These are phyloP conservation scores for Philereme vetulata DNA, from an alignment of 2,888 invertebrate species.

Conservation along the genomic window DNA sequence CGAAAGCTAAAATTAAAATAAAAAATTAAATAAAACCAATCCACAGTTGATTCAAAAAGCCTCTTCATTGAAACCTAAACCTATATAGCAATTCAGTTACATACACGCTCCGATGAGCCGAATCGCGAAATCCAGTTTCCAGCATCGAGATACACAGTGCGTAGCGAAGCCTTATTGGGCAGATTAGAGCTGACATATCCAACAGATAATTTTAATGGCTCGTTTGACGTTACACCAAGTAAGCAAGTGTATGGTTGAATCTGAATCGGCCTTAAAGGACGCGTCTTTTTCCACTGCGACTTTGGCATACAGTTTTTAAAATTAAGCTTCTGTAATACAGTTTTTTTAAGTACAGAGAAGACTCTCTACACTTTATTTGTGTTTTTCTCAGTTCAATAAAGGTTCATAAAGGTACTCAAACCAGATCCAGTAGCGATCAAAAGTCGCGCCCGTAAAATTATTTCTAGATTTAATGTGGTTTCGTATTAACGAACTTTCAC, in stretches of 20 bases:
- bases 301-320: background rate
- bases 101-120: conserved; percentile 34
- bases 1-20: background rate
- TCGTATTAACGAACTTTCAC: conserved; percentile 62
- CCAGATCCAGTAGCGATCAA: conserved; percentile 3
- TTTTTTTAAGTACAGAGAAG: too few species aligned
- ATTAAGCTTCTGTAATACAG: too few species aligned
- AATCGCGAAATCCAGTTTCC: conserved; percentile 34
- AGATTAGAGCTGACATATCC: conserved; percentile 71
- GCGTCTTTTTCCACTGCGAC: conserved; percentile 9
- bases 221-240: conserved; percentile 58
- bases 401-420: background rate
- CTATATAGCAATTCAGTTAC: conserved; percentile 35
- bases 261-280: background rate
- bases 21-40: background rate
- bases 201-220: conserved; percentile 72
- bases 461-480: conserved; percentile 30
- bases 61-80: conserved; percentile 19
- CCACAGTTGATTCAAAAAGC: background rate
- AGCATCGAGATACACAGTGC: conserved; percentile 12
- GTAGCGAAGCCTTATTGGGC: conserved; percentile 42
- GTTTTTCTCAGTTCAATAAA: too few species aligned
- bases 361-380: too few species aligned
- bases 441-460: conserved; percentile 12
- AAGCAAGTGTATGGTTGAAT: conserved; percentile 42